Percentiles rank a stretch among this genome's conserved stretches.
Evolutionary conservation across 2,113 vertebrate genomes (phyloP).

Genomic region (Rattus norvegicus): DNA sequence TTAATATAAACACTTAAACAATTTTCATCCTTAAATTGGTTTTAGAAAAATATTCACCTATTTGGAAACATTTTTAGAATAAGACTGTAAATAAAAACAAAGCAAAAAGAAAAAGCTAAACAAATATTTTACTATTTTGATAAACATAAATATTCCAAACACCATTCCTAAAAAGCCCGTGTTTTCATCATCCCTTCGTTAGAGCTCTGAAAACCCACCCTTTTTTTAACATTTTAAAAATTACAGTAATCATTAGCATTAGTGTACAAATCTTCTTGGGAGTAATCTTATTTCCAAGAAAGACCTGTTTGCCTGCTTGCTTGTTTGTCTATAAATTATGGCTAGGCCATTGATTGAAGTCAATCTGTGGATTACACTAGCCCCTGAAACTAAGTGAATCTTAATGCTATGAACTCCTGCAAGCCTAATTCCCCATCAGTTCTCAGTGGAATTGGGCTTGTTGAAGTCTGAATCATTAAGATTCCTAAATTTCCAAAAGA

Average conservation of each 20-base stretch:
- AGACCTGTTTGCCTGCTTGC: not conserved
- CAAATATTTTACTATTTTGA: not conserved
- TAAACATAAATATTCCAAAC: not conserved
- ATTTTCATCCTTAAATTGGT: slow-evolving; percentile 45
- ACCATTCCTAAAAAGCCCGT: slow-evolving; percentile 11
- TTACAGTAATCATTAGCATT: not conserved
- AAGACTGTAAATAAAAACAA: not conserved
- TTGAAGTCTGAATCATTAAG: not conserved
- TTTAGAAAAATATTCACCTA: slow-evolving; percentile 47
- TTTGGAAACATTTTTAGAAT: slow-evolving; percentile 16
- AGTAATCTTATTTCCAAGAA: slow-evolving; percentile 31
- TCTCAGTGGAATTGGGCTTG: not conserved
- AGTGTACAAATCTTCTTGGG: not conserved
- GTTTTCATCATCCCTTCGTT: slow-evolving; percentile 39
- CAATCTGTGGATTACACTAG: not conserved
- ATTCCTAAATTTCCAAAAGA: not conserved
- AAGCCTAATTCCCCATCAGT: not conserved
- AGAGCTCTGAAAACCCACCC: slow-evolving; percentile 13
- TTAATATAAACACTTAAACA: not conserved
- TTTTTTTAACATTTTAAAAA: slow-evolving; percentile 20
- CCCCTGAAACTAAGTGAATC: not conserved
- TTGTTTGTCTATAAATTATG: not conserved
- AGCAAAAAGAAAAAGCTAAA: slow-evolving; percentile 2
- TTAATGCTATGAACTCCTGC: not conserved
- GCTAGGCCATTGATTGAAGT: not conserved